phyloP scores from a whole-genome alignment of 2,113 vertebrate genomes.

The Mesembrinibis cayennensis region DNA sequence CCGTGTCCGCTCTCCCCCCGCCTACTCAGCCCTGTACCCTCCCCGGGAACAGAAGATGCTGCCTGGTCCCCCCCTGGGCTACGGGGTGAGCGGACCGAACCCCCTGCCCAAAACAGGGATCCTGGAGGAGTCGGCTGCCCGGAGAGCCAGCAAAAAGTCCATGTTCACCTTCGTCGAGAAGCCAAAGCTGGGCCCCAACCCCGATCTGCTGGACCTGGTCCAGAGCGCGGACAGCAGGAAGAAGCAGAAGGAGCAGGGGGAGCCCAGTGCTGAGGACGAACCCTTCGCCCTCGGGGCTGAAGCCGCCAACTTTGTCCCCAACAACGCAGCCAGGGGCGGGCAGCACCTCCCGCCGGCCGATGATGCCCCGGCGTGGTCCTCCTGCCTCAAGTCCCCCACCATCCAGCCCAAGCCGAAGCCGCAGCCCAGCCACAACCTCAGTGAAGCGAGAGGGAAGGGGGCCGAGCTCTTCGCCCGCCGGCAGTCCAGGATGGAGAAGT shows the following conservation, averaged over 20 bases:
- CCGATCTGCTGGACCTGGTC: slow-evolving; percentile 91
- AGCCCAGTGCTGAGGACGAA: slow-evolving; percentile 82
- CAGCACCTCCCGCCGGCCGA: background rate
- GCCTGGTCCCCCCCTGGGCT: slow-evolving; percentile 39
- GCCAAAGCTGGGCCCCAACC: slow-evolving; percentile 89
- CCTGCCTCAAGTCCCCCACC: slow-evolving; percentile 89
- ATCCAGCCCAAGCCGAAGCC: slow-evolving; percentile 81
- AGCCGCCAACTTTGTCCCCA: slow-evolving; percentile 88
- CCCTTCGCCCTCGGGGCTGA: slow-evolving; percentile 92
- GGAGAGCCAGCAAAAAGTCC: slow-evolving; percentile 79
- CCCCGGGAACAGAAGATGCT: slow-evolving; percentile 70
- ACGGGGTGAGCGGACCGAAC: slow-evolving; percentile 13
- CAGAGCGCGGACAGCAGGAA: slow-evolving; percentile 87
- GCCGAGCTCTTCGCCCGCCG: slow-evolving; percentile 92
- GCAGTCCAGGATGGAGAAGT: slow-evolving; percentile 95
- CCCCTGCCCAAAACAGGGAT: slow-evolving; percentile 84
- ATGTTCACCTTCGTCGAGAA: slow-evolving; percentile 99
- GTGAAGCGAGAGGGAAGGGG: slow-evolving; percentile 88
- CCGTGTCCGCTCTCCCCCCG: slow-evolving; percentile 70
- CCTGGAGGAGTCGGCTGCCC: slow-evolving; percentile 82
- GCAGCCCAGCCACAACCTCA: slow-evolving; percentile 86
- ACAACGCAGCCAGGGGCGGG: slow-evolving; percentile 30
- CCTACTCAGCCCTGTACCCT: slow-evolving; percentile 78
- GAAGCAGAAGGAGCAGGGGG: slow-evolving; percentile 81
- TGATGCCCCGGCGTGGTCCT: slow-evolving; percentile 85